These are phyloP conservation scores for Drosophila differens DNA, from an alignment of 2,888 invertebrate genomes.

Conservation along the genomic window DNA sequence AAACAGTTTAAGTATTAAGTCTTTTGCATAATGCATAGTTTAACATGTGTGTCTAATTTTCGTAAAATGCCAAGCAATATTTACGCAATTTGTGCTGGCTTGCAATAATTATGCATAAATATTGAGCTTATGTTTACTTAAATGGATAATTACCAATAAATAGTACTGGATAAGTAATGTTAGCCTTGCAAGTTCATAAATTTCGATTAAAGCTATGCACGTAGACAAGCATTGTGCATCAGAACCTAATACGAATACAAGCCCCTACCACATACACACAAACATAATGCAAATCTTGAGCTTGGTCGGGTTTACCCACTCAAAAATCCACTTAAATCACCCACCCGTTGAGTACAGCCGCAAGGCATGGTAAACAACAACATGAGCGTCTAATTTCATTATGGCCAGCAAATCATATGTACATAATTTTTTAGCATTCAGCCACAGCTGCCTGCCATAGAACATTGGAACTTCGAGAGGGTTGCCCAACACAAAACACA, in stretches of 20 bases:
- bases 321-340: constrained; percentile 16
- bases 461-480: constrained; percentile 66
- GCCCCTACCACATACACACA: neutral
- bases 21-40: constrained; percentile 3
- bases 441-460: constrained; percentile 65
- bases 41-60: neutral
- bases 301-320: constrained; percentile 11
- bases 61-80: constrained; percentile 21
- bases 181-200: constrained; percentile 58
- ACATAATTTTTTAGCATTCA: constrained; percentile 71
- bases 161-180: constrained; percentile 38
- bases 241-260: constrained; percentile 39
- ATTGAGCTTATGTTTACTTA: constrained; percentile 20
- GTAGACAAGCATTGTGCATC: constrained; percentile 25
- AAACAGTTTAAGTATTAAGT: constrained; percentile 6
- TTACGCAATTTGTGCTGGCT: constrained; percentile 31
- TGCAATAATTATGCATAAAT: constrained; percentile 19
- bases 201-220: constrained; percentile 56
- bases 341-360: constrained; percentile 27
- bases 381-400: constrained; percentile 65
- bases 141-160: constrained; percentile 38
- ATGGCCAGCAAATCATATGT: constrained; percentile 74
- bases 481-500: constrained; percentile 32
- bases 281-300: constrained; percentile 48
- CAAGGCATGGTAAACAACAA: constrained; percentile 24